Base-by-base conservation (phyloP, 30 jellyfish, hydroid and myxozoan species). In the Phacellophora camtschatica region DNA sequence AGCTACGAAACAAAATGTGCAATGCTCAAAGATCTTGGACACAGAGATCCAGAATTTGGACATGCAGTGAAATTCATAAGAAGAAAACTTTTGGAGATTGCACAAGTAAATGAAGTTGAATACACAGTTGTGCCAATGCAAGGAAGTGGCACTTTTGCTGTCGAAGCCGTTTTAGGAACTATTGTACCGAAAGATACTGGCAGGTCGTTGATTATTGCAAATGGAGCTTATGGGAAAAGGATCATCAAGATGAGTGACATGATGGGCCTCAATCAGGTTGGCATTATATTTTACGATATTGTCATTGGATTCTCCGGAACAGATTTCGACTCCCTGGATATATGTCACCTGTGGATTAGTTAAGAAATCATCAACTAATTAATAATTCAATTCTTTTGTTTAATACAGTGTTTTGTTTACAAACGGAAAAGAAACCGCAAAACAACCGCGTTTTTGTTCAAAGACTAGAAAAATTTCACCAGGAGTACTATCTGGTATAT, bases 101-200 rank as follows among this genome's bases (percentile, higher is more conserved):
- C 98, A 2, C 66, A 30, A 5, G 94, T 90, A 10, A 20, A 84
- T 2, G 64, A 81, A 13, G 87, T 43, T 20, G 89, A 77, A 33
- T 90, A 56, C 56, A 61, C 91, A 24, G 64, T 84, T 35, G 85
- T 90, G 62, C 98, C 98, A 3, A 11, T 90, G 46, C 98, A 90
- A 90, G 98, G 98, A 23, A 90, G 98, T 70, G 98, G 98, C 2
- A 90, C 98, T 1, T 90, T 31, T 49, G 88, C 98, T 18, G 81
- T 90, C 4, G 98, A 90, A 39, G 98, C 94, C 29, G 98, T 84
- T 19, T 25, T 90, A 33, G 77, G 85, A 58, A 63, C 98, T 25
- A 87, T 72, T 24, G 96, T 90, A 12, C 98, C 96, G 18, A 78
- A 77, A 51, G 62, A 83, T 37, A 58, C 37, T 13, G 98, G 96